A percentile compares a stretch with the other conserved stretches of the same genome.
These are phyloP conservation scores for Belonocnema kinseyi DNA, from an alignment of 1,140 invertebrate species.

Conservation along the genomic window DNA sequence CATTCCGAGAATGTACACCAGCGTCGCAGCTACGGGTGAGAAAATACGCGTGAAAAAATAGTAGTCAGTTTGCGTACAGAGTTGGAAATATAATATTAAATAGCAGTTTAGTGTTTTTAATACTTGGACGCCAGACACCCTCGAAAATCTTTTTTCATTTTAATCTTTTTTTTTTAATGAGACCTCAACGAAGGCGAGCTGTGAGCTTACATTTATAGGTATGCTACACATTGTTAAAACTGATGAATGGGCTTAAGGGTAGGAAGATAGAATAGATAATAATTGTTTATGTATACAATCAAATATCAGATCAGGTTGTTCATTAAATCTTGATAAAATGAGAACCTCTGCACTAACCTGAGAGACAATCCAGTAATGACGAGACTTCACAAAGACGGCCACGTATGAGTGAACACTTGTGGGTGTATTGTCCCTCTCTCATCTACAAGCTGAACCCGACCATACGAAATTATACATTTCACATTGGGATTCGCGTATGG, in stretches of 20 bases:
- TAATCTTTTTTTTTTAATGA: neutral
- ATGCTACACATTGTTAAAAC: too few species aligned
- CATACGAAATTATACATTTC: slow-evolving; percentile 68
- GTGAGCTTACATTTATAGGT: too few species aligned
- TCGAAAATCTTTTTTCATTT: neutral
- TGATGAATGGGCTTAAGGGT: too few species aligned
- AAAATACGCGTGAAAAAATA: too few species aligned
- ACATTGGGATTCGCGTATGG: slow-evolving; percentile 52
- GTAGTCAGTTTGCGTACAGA: too few species aligned
- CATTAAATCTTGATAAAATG: slow-evolving; percentile 33
- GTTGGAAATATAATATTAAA: too few species aligned
- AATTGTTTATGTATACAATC: slow-evolving; percentile 32
- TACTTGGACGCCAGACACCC: too few species aligned
- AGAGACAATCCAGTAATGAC: slow-evolving; percentile 56
- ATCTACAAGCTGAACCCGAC: slow-evolving; percentile 50
- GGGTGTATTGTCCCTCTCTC: slow-evolving; percentile 52
- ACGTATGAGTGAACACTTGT: slow-evolving; percentile 59
- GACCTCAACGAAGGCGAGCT: neutral
- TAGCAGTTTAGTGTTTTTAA: too few species aligned
- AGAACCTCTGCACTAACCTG: slow-evolving; percentile 54
- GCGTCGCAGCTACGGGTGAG: too few species aligned
- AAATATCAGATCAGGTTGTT: too few species aligned
- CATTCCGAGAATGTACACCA: too few species aligned
- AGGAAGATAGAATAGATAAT: neutral
- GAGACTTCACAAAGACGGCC: slow-evolving; percentile 52